phyloP scores from a whole-genome alignment of 2,113 vertebrate species.

The Macrotus californicus region DNA sequence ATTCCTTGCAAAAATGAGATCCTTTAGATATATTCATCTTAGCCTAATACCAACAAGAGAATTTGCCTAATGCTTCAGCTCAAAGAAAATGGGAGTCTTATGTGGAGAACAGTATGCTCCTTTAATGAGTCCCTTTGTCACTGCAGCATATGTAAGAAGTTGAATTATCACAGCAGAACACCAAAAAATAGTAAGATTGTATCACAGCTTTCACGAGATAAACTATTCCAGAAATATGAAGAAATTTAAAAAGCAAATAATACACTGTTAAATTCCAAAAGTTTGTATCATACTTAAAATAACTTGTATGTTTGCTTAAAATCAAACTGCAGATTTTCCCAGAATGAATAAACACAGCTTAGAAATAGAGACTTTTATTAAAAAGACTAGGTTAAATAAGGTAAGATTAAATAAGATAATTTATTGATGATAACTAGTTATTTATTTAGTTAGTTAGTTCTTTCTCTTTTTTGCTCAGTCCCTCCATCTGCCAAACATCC shows the following conservation, averaged over 20 bases:
- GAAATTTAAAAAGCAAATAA: neutral
- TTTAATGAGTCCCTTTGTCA: neutral
- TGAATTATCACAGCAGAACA: conserved; percentile 5
- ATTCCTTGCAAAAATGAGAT: neutral
- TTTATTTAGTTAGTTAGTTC: neutral
- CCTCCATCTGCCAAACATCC: too few species aligned
- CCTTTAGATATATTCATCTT: neutral
- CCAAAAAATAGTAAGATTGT: neutral
- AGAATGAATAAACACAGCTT: neutral
- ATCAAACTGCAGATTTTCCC: neutral
- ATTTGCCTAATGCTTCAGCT: neutral
- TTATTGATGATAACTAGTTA: neutral
- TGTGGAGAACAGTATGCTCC: neutral
- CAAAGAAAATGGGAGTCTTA: neutral
- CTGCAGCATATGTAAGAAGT: neutral
- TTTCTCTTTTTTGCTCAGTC: neutral
- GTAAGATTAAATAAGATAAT: neutral
- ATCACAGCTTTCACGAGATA: neutral
- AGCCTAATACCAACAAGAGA: neutral
- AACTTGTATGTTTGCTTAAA: neutral
- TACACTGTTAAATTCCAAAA: neutral
- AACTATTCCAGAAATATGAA: neutral
- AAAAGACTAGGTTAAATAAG: neutral
- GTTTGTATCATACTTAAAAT: neutral
- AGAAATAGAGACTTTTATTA: neutral